Base-by-base conservation (phyloP, 2,888 invertebrate genomes). In the Tachina lurida region DNA sequence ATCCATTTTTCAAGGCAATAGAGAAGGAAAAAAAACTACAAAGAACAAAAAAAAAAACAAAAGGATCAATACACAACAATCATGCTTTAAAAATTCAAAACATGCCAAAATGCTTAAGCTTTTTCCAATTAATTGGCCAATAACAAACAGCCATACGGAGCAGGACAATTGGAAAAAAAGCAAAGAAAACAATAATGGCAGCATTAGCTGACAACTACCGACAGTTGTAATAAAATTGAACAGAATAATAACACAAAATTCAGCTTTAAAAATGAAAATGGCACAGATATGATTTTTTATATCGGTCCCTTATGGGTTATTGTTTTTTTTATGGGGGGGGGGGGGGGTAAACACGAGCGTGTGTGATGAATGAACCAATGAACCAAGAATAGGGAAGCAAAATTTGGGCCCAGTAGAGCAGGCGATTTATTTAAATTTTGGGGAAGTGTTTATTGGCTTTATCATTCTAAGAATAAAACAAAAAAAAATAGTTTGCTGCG, bases 61-160 rank as follows among this genome's bases (percentile, higher is more conserved):
- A 15, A 31, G 31, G 39, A 47, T 39, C 54, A 83, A 49, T 15
- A 75, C 52, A 71, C 22, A 85, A 65, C 78, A 85, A 78, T 88
- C 63, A 75, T 71, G 58, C 71, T 84, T 87, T 87, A 84, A 84
- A 87, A 86, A 88, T 87, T 87, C 88, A 87, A 86, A 87, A 86
- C 88, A 88, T 87, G 88, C 84, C 87, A 86, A 87, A 84, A 79
- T 79, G 82, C 87, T 88, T 86, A 86, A 84, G 87, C 82, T 76
- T 77, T 77, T 84, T 81, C 87, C 87, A 87, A 87, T 86, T 86
- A 84, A 84, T 84, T 84, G 81, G 80, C 77, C 80, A 83, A 87
- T 87, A 86, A 87, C 81, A 87, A 84, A 76, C 70, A 49, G 56
- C 83, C 77, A 71, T 78, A 65, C 77, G 60, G 58, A 84, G 81